Conservation (phyloP, 2,113 vertebrate genomes). For the Hippocampus guttulatus region DNA sequence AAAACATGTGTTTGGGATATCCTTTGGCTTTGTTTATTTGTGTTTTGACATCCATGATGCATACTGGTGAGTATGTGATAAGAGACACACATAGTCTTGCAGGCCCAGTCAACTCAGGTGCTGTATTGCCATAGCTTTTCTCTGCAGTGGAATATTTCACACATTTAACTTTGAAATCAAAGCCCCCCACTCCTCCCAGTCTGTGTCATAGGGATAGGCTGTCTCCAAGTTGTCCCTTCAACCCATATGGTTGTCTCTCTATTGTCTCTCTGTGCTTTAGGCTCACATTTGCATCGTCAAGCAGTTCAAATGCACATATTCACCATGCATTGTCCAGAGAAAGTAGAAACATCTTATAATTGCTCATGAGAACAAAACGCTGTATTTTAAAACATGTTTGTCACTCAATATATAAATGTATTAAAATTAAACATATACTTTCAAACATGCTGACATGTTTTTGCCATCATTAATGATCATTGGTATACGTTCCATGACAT, state of each 20-base stretch:
- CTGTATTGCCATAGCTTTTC: conserved; percentile 12
- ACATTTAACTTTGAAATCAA: conserved; percentile 57
- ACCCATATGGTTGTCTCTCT: conserved; percentile 22
- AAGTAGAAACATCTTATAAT: not conserved
- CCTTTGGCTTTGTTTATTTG: not conserved
- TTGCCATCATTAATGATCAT: not conserved
- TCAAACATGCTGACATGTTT: not conserved
- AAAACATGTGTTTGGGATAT: not conserved
- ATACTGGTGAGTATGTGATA: not conserved
- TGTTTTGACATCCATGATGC: not conserved
- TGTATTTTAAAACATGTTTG: not conserved
- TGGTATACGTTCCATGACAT: not conserved
- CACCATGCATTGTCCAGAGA: not conserved
- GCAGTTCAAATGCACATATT: not conserved
- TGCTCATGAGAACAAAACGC: not conserved
- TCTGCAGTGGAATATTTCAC: conserved; percentile 48
- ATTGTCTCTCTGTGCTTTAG: not conserved
- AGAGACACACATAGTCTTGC: not conserved
- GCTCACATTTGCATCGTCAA: not conserved
- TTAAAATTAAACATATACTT: not conserved
- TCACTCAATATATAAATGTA: not conserved
- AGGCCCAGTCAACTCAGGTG: not conserved
- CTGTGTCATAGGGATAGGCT: conserved; percentile 29
- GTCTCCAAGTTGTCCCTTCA: conserved; percentile 28
- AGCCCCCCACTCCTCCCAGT: conserved; percentile 38